Conservation (phyloP, 1,140 invertebrate species). For the Myzus persicae region DNA sequence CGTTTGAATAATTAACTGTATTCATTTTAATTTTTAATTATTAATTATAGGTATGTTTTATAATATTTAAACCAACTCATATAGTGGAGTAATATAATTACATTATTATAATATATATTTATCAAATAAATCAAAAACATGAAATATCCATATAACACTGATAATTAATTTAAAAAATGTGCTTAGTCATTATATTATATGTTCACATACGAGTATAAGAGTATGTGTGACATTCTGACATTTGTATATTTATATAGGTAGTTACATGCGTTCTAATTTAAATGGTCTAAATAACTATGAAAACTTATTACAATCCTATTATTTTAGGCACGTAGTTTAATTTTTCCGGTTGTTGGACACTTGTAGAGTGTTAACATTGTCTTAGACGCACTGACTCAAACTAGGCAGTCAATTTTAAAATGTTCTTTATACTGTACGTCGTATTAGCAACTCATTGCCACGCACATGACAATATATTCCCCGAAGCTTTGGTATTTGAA, state of each 20-base stretch:
- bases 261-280: not conserved
- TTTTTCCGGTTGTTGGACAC: not conserved
- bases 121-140: not conserved
- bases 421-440: not conserved
- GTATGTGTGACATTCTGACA: not conserved
- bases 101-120: not conserved
- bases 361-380: not conserved
- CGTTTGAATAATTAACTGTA: not conserved
- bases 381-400: not conserved
- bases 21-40: not conserved
- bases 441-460: not conserved
- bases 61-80: not conserved
- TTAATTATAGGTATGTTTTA: not conserved
- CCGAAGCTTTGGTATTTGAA: not conserved
- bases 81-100: not conserved
- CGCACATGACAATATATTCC: not conserved
- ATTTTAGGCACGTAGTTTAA: not conserved
- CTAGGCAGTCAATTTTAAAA: not conserved
- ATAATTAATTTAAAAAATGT: not conserved
- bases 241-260: not conserved
- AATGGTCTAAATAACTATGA: not conserved
- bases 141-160: not conserved
- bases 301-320: not conserved
- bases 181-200: no score
- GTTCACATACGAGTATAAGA: not conserved